Conservation (phyloP, 2,888 invertebrate genomes). For the Holacanthella duospinosa region DNA sequence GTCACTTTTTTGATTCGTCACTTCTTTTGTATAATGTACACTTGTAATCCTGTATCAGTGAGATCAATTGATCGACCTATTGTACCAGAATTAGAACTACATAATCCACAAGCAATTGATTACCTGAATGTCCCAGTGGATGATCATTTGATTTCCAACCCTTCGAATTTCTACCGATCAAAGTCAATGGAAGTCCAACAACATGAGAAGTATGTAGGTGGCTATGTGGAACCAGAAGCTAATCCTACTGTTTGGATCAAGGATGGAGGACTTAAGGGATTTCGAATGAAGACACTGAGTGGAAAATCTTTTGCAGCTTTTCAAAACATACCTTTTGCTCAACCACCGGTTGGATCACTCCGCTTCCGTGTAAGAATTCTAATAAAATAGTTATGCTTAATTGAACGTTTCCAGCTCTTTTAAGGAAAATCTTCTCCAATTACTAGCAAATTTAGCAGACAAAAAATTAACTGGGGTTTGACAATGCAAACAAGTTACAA, state of each 20-base stretch:
- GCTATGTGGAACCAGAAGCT: neutral
- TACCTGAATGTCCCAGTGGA: neutral
- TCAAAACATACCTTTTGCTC: constrained; percentile 81
- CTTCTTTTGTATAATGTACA: neutral
- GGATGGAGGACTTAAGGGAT: constrained; percentile 29
- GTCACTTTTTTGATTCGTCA: no score
- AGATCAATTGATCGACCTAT: neutral
- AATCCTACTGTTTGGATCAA: constrained; percentile 24
- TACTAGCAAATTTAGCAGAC: no score
- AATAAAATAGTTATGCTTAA: no score
- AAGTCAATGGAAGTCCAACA: neutral
- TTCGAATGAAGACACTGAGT: constrained; percentile 25
- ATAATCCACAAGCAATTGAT: neutral
- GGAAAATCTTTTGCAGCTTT: constrained; percentile 71
- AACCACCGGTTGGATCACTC: constrained; percentile 67
- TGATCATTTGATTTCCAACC: no score
- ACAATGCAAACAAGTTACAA: no score
- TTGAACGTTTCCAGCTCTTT: neutral
- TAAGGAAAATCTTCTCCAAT: no score
- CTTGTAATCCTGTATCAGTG: neutral
- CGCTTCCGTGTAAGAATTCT: constrained; percentile 57
- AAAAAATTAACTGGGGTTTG: no score
- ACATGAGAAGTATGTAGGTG: neutral
- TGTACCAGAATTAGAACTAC: neutral
- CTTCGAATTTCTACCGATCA: no score